Percentiles rank a stretch among this genome's conserved stretches.
Evolutionary conservation across 1,140 invertebrate genomes (phyloP).

Genomic region (Asbolus verrucosus): DNA sequence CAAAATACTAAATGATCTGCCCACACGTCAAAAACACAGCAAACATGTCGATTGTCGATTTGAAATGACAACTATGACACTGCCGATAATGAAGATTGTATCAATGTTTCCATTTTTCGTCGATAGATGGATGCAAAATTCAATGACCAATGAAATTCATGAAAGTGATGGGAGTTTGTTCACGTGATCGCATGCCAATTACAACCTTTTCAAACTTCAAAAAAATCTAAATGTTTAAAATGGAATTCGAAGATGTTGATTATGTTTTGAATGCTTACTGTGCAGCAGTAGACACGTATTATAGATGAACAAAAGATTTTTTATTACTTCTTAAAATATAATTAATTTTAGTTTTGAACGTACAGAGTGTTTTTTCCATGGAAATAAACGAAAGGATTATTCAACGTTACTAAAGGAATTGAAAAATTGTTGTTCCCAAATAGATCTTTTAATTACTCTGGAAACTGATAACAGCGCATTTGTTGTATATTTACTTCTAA

Average conservation of each 20-base stretch:
- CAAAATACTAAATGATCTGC: constrained; percentile 48
- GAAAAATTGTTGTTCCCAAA: constrained; percentile 39
- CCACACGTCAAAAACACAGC: constrained; percentile 59
- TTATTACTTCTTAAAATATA: too few species aligned
- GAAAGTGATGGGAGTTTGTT: too few species aligned
- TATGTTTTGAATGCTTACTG: constrained; percentile 28
- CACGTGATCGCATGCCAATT: too few species aligned
- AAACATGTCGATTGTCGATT: constrained; percentile 59
- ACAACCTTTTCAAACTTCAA: too few species aligned
- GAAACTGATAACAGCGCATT: constrained; percentile 34
- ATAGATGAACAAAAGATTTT: too few species aligned
- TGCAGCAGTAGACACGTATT: constrained; percentile 36
- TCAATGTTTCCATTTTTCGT: too few species aligned
- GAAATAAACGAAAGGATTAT: constrained; percentile 3
- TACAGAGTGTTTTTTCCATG: constrained; percentile 21
- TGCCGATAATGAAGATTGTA: constrained; percentile 40
- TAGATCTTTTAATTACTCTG: constrained; percentile 28
- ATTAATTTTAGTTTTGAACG: constrained; percentile 43
- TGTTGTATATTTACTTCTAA: constrained; percentile 17
- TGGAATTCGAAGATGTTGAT: constrained; percentile 25
- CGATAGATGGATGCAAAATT: too few species aligned
- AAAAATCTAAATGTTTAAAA: constrained; percentile 28
- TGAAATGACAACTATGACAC: constrained; percentile 45
- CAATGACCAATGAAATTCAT: too few species aligned
- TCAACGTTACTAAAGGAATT: constrained; percentile 26